These are phyloP conservation scores for Clarias magur DNA, from an alignment of 2,113 vertebrate species.

Conservation along the genomic window DNA sequence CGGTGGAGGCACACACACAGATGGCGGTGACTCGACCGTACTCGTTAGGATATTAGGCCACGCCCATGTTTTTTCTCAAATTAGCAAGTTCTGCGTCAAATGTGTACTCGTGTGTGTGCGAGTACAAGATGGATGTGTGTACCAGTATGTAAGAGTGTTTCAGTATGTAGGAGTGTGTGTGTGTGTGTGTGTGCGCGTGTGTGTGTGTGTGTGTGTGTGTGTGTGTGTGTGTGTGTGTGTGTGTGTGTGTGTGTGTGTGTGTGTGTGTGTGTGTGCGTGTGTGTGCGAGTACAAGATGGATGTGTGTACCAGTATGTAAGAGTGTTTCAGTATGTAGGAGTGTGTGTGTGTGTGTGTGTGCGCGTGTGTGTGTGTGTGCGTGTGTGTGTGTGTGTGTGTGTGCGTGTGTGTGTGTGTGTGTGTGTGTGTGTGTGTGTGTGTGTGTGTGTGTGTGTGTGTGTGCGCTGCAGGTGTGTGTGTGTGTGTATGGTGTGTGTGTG, in stretches of 20 bases:
- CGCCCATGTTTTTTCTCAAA: neutral
- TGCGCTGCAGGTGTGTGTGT: too few species aligned
- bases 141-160: neutral
- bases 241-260: too few species aligned
- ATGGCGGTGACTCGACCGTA: neutral
- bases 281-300: too few species aligned
- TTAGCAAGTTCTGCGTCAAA: neutral
- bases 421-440: too few species aligned
- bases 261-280: too few species aligned
- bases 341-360: neutral
- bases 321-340: neutral
- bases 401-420: neutral
- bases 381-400: neutral
- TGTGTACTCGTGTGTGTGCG: too few species aligned
- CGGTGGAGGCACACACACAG: neutral
- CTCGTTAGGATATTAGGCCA: neutral
- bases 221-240: neutral
- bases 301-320: too few species aligned
- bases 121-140: too few species aligned
- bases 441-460: too few species aligned
- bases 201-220: neutral
- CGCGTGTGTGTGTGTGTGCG: neutral
- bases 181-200: neutral
- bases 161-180: neutral
- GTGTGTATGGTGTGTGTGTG: too few species aligned